phyloP scores from a whole-genome alignment of 2,113 vertebrate species.

The Mustela nigripes region DNA sequence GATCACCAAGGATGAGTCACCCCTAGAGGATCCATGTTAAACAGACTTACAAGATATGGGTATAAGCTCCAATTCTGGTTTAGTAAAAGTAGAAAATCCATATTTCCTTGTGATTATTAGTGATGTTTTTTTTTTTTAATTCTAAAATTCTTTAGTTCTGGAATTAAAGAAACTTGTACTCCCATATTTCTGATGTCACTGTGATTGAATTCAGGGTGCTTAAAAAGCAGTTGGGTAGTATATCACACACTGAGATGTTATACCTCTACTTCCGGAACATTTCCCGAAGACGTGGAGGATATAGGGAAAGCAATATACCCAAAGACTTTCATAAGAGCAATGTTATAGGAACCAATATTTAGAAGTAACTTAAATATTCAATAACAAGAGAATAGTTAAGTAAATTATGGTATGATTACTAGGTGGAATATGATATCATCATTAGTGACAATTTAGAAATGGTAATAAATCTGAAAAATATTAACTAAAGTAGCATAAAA shows the following conservation, averaged over 20 bases:
- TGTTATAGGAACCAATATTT: constrained; percentile 2
- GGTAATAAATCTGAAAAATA: constrained; percentile 40
- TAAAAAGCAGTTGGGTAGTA: background rate
- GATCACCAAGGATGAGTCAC: background rate
- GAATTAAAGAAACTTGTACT: background rate
- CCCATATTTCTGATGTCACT: background rate
- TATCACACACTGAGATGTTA: background rate
- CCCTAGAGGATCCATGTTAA: background rate
- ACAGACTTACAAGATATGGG: background rate
- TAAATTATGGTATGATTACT: background rate
- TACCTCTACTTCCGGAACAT: background rate
- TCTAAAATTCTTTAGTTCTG: constrained; percentile 7
- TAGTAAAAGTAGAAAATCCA: background rate
- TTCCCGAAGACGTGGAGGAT: background rate
- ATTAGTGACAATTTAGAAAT: constrained; percentile 36
- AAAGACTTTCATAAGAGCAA: constrained; percentile 28
- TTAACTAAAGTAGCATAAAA: background rate
- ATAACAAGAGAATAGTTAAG: background rate
- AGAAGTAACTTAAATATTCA: constrained; percentile 17
- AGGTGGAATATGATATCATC: background rate
- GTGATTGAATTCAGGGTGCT: background rate
- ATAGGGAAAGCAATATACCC: background rate
- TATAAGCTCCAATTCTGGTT: background rate
- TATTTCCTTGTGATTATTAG: background rate
- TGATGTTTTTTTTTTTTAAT: background rate